Percentiles rank a stretch among this genome's conserved stretches.
Conservation (phyloP, 2,113 vertebrate genomes). For the Callorhinus ursinus region DNA sequence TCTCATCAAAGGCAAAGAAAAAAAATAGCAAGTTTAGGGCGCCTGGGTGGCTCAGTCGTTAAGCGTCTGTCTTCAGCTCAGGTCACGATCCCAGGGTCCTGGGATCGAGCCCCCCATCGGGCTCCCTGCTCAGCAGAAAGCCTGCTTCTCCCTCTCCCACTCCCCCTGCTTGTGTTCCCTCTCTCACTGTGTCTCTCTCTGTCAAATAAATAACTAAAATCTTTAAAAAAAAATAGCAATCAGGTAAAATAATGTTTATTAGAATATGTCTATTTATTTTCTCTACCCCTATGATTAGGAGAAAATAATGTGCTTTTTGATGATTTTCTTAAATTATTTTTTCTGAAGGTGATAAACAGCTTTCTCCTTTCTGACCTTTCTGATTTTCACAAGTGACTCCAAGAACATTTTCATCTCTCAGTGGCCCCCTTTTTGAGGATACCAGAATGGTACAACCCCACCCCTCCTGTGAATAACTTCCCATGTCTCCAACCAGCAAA, state of each 20-base stretch:
- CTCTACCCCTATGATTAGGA: neutral
- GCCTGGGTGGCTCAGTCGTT: too few relatives aligned
- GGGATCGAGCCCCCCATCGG: too few relatives aligned
- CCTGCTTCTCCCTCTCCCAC: too few relatives aligned
- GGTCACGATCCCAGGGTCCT: too few relatives aligned
- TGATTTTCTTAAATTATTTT: neutral
- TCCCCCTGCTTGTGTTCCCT: too few relatives aligned
- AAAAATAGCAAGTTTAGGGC: neutral
- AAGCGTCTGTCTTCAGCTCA: too few relatives aligned
- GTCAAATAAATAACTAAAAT: too few relatives aligned
- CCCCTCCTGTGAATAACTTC: neutral
- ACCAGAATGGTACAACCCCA: neutral
- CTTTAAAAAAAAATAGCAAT: neutral
- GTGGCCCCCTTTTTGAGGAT: fast-evolving
- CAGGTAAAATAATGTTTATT: neutral
- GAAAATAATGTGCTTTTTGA: neutral
- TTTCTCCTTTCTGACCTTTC: neutral
- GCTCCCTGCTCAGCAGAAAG: too few relatives aligned
- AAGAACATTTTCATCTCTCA: neutral
- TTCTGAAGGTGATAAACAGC: neutral
- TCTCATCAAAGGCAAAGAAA: neutral
- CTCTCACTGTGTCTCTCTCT: too few relatives aligned
- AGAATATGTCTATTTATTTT: neutral
- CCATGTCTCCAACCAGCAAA: neutral
- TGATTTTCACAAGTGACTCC: neutral